A percentile compares a stretch with the other conserved stretches of the same genome.
Conservation (phyloP, 2,113 vertebrate genomes). For the Cephalopterus ornatus region DNA sequence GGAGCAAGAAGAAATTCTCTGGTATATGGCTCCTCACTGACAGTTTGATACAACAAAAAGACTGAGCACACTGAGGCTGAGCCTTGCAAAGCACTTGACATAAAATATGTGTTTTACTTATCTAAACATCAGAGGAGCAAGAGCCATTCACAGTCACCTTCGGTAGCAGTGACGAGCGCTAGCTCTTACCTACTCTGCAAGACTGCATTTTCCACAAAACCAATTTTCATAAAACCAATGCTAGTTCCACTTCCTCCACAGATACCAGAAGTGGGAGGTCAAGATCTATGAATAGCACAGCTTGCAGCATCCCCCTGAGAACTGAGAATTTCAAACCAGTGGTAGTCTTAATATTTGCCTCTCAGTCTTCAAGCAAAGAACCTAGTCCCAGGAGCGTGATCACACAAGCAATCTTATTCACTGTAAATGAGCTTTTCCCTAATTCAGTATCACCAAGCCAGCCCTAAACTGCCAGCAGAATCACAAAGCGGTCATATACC, state of each 20-base stretch:
- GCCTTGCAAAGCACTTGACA: neutral
- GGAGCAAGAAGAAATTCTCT: neutral
- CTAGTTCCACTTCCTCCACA: neutral
- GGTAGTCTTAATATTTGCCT: neutral
- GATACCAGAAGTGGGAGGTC: neutral
- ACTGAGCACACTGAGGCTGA: neutral
- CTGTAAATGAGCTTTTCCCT: neutral
- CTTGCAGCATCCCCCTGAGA: neutral
- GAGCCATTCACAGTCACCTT: neutral
- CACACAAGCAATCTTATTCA: neutral
- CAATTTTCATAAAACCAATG: neutral
- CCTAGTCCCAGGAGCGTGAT: neutral
- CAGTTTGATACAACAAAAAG: neutral
- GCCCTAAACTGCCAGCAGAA: neutral
- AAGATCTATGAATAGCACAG: neutral
- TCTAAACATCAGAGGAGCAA: neutral
- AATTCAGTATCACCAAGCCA: neutral
- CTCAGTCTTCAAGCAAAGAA: neutral
- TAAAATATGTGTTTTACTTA: neutral
- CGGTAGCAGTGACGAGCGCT: rapidly evolving
- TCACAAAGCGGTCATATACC: neutral
- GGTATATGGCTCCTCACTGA: neutral
- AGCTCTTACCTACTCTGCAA: neutral
- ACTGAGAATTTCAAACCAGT: neutral
- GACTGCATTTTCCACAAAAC: neutral